A percentile compares a stretch with the other conserved stretches of the same genome.
These are phyloP conservation scores for Silvanus unidentatus DNA, from an alignment of 2,888 invertebrate genomes.

Conservation along the genomic window DNA sequence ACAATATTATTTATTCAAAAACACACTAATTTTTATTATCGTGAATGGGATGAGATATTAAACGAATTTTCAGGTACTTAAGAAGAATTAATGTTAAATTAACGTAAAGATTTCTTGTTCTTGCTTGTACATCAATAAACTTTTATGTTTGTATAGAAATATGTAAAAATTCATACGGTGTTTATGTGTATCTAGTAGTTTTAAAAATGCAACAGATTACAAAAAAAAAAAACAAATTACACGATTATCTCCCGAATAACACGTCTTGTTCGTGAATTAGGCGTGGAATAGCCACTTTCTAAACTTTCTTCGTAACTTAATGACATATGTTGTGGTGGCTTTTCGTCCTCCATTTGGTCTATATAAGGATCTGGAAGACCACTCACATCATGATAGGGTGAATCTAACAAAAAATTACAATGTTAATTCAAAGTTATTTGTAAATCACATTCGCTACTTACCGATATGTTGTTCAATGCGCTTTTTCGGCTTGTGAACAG, in stretches of 20 bases:
- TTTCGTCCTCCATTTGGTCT: conserved; percentile 74
- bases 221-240: conserved; percentile 46
- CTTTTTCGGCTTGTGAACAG: conserved; percentile 86
- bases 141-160: background rate
- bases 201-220: conserved; percentile 1
- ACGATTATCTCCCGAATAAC: conserved; percentile 94
- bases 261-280: conserved; percentile 84
- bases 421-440: background rate
- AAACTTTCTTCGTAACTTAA: conserved; percentile 89
- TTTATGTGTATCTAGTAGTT: background rate
- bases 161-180: background rate
- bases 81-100: conserved; percentile 24
- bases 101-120: background rate
- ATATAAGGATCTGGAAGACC: conserved; percentile 85
- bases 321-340: conserved; percentile 80
- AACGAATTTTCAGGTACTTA: conserved; percentile 27
- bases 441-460: conserved; percentile 48
- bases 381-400: conserved; percentile 90
- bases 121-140: background rate
- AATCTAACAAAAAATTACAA: conserved; percentile 54
- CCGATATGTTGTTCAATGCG: conserved; percentile 82
- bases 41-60: conserved; percentile 13
- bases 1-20: conserved; percentile 11
- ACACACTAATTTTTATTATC: conserved; percentile 4
- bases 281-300: conserved; percentile 90